Evolutionary conservation across 2,113 vertebrate genomes (phyloP).

Genomic region (Dipodomys spectabilis): DNA sequence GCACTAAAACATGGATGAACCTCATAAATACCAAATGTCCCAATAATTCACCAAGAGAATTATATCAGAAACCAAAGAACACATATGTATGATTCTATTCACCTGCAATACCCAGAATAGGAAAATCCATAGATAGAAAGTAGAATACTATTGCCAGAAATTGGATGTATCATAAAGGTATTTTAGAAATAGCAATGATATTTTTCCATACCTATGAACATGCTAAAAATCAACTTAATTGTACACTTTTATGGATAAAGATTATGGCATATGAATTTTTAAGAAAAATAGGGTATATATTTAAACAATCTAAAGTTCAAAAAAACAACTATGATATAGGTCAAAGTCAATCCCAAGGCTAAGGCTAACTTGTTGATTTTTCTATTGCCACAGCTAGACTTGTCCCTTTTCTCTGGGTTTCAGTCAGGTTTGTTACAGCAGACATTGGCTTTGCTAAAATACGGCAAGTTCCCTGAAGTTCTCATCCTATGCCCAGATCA

Average conservation of each 20-base stretch:
- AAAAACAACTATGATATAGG: not conserved
- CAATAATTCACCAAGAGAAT: not conserved
- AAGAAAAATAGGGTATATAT: slow-evolving; percentile 17
- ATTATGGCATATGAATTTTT: not conserved
- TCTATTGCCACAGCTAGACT: not conserved
- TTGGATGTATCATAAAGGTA: no score
- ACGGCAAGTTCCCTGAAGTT: not conserved
- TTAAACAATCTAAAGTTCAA: not conserved
- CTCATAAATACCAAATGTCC: not conserved
- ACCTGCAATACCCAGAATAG: not conserved
- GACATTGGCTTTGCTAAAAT: not conserved
- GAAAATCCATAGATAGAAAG: not conserved
- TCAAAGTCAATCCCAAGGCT: not conserved
- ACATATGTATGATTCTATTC: not conserved
- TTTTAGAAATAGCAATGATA: no score
- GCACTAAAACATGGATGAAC: not conserved
- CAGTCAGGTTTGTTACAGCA: not conserved
- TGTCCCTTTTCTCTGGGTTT: not conserved
- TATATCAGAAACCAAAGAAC: not conserved
- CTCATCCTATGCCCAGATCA: not conserved
- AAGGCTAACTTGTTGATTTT: not conserved
- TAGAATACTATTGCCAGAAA: not conserved
- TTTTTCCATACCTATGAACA: not conserved
- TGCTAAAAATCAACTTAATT: not conserved
- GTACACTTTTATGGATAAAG: not conserved